A percentile compares a stretch with the other conserved stretches of the same genome.
Evolutionary conservation across 1,140 invertebrate genomes (phyloP).

Genomic region (Choristoneura fumiferana): DNA sequence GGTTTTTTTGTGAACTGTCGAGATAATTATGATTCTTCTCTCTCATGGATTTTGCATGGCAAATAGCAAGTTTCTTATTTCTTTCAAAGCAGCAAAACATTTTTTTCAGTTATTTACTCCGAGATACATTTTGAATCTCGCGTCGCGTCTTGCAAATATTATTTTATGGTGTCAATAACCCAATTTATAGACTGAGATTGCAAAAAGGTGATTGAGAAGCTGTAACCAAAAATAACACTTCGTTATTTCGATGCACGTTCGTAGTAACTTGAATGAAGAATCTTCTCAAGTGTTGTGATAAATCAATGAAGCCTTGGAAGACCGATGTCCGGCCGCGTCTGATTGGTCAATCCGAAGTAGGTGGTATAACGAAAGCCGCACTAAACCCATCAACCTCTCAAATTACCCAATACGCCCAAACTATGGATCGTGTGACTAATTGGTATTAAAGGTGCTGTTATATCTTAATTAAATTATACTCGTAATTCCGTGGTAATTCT

Average conservation of each 20-base stretch:
- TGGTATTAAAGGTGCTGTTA: constrained; percentile 67
- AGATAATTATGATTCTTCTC: too few species aligned
- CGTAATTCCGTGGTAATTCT: constrained; percentile 58
- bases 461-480: constrained; percentile 74
- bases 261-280: constrained; percentile 40
- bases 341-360: constrained; percentile 60
- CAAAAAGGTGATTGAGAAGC: background rate
- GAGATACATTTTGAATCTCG: too few species aligned
- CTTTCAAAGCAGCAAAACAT: too few species aligned
- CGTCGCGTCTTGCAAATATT: too few species aligned
- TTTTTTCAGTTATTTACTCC: too few species aligned
- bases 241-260: constrained; percentile 32
- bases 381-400: constrained; percentile 66
- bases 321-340: constrained; percentile 35
- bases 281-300: constrained; percentile 51
- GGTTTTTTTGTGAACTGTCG: too few species aligned
- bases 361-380: constrained; percentile 56
- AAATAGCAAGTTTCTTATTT: too few species aligned
- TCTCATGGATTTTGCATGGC: too few species aligned
- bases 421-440: constrained; percentile 69
- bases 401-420: constrained; percentile 69
- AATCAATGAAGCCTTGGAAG: constrained; percentile 59
- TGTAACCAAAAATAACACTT: constrained; percentile 21
- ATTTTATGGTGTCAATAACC: too few species aligned
- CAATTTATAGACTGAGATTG: background rate